These are phyloP conservation scores for Hippocampus zosterae DNA, from an alignment of 2,113 vertebrate genomes.

Conservation along the genomic window DNA sequence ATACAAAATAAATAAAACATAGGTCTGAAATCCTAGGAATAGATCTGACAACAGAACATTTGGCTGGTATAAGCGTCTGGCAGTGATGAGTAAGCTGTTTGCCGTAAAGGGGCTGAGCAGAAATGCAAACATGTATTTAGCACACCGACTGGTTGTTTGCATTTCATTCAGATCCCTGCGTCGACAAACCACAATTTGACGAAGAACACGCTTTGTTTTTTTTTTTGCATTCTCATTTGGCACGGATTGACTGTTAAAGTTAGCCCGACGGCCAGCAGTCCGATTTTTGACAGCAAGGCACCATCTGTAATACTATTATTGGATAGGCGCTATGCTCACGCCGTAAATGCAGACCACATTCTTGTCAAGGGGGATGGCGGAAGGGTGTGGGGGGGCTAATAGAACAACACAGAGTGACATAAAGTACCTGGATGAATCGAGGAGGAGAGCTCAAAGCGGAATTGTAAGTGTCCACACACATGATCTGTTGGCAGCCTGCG, in stretches of 20 bases:
- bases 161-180: not conserved
- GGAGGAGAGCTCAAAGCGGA: slow-evolving; percentile 94
- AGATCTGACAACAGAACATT: not conserved
- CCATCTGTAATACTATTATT: not conserved
- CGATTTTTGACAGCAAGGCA: not conserved
- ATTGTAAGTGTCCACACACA: slow-evolving; percentile 95
- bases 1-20: not conserved
- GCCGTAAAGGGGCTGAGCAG: not conserved
- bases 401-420: not conserved
- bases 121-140: not conserved
- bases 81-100: not conserved
- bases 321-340: not conserved
- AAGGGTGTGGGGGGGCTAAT: no score
- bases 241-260: not conserved
- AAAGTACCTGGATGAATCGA: slow-evolving; percentile 87
- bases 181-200: not conserved
- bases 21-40: not conserved
- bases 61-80: not conserved
- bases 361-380: not conserved
- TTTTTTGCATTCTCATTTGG: not conserved
- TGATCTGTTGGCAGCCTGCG: slow-evolving; percentile 95
- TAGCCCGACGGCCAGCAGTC: not conserved
- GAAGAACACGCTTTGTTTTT: not conserved
- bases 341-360: not conserved
- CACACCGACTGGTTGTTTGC: not conserved